Evolutionary conservation across 2,888 invertebrate species (phyloP).

Genomic region (Baronia brevicornis): DNA sequence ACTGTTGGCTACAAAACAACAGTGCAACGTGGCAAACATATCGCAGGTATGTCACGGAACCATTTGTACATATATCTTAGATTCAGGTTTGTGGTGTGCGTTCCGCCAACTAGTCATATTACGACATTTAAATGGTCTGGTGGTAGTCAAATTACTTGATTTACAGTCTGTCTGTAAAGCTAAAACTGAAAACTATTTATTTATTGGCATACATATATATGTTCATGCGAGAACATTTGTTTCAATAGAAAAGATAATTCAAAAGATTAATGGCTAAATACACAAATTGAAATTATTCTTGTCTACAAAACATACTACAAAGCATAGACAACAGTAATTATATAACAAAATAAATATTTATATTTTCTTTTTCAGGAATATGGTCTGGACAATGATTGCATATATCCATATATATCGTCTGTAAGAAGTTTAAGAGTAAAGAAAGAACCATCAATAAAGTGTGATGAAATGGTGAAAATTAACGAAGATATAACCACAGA

Average conservation of each 20-base stretch:
- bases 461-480: conserved; percentile 44
- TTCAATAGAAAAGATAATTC: too few relatives aligned
- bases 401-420: conserved; percentile 41
- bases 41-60: conserved; percentile 35
- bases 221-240: too few relatives aligned
- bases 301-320: not conserved
- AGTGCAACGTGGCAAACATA: conserved; percentile 28
- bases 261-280: too few relatives aligned
- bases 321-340: not conserved
- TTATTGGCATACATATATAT: too few relatives aligned
- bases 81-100: too few relatives aligned
- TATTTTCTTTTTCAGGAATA: conserved; percentile 37
- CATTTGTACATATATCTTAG: too few relatives aligned
- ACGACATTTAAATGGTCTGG: too few relatives aligned
- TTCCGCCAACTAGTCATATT: too few relatives aligned
- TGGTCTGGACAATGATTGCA: conserved; percentile 38
- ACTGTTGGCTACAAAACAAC: conserved; percentile 24
- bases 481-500: conserved; percentile 32
- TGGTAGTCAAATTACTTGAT: too few relatives aligned
- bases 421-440: conserved; percentile 27
- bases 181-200: too few relatives aligned
- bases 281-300: too few relatives aligned
- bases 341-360: conserved; percentile 1
- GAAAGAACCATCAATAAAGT: conserved; percentile 23
- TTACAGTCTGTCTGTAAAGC: too few relatives aligned